A percentile compares a stretch with the other conserved stretches of the same genome.
Conservation (phyloP, 2,113 vertebrate genomes). For the Penelope pileata region DNA sequence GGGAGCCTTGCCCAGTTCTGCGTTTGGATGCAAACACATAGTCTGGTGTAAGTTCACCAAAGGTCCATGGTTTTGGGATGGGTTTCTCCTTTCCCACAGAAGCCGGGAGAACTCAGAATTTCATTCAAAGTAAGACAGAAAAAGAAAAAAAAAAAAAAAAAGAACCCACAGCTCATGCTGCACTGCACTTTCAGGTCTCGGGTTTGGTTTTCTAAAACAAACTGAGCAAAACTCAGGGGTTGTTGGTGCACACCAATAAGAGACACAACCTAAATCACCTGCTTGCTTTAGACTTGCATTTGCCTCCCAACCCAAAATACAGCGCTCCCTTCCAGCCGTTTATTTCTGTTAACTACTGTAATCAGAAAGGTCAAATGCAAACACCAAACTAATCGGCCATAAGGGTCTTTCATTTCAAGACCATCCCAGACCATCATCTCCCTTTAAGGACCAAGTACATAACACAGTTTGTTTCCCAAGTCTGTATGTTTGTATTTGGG, state of each 20-base stretch:
- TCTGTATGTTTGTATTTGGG: not conserved
- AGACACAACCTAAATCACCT: not conserved
- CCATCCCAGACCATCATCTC: not conserved
- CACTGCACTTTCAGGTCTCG: not conserved
- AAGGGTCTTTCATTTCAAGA: fast-evolving
- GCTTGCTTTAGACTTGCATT: not conserved
- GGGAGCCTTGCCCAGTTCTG: not conserved
- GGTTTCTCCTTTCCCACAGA: not conserved
- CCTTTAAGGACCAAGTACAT: not conserved
- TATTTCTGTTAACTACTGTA: not conserved
- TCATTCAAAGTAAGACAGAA: not conserved
- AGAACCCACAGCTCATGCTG: not conserved
- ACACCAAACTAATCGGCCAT: not conserved
- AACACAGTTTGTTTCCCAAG: not conserved
- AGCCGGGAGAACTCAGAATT: not conserved
- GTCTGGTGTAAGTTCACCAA: slow-evolving; percentile 9
- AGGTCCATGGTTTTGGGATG: not conserved
- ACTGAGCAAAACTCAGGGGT: not conserved
- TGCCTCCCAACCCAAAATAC: not conserved
- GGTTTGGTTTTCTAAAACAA: not conserved
- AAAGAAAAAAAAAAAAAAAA: not conserved
- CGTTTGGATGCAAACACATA: not conserved
- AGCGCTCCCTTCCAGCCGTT: not conserved
- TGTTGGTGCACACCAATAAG: not conserved
- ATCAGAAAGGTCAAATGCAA: not conserved